A percentile compares a stretch with the other conserved stretches of the same genome.
These are phyloP conservation scores for Turdus rufiventris DNA, from an alignment of 2,113 vertebrate genomes.

Conservation along the genomic window DNA sequence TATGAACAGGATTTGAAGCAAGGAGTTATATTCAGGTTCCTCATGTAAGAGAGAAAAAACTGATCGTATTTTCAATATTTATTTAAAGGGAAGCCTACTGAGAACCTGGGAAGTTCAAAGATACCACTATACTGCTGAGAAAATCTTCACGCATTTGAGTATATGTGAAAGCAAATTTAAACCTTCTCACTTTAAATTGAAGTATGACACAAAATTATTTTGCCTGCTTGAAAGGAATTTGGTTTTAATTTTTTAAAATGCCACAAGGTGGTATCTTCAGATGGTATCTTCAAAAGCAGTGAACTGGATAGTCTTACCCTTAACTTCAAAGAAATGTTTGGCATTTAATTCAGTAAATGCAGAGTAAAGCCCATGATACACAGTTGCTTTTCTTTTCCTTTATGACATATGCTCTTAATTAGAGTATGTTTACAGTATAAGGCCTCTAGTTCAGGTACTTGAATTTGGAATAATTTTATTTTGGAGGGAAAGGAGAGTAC, in stretches of 20 bases:
- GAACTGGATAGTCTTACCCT: not conserved
- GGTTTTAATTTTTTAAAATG: not conserved
- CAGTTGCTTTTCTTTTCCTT: not conserved
- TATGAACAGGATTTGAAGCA: not conserved
- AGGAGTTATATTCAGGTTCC: not conserved
- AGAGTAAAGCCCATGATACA: not conserved
- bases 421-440: not conserved
- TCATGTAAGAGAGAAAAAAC: not conserved
- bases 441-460: not conserved
- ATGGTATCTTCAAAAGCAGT: not conserved
- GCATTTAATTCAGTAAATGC: not conserved
- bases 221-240: not conserved
- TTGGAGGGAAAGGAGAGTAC: not conserved
- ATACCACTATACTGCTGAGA: not conserved
- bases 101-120: conserved; percentile 4
- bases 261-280: not conserved
- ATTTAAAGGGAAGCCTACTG: not conserved
- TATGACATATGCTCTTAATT: not conserved
- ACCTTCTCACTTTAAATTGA: not conserved
- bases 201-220: not conserved
- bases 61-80: not conserved
- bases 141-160: not conserved
- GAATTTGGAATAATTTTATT: not conserved
- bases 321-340: not conserved
- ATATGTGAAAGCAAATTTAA: not conserved